Evolutionary conservation across 2,113 vertebrate species (phyloP).

Genomic region (Tichodroma muraria): DNA sequence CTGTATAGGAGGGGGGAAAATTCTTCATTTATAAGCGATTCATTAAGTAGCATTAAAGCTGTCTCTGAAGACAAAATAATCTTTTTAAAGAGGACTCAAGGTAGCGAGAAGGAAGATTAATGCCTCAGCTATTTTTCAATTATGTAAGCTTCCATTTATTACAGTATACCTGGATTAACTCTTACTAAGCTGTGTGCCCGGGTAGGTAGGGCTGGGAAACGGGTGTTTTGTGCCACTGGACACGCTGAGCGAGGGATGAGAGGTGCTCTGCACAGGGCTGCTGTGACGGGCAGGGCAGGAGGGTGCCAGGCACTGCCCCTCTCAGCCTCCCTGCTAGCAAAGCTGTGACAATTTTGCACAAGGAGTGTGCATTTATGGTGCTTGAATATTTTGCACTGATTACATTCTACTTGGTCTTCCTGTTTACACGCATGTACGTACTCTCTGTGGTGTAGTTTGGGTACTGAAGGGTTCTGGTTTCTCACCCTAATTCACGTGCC

Average conservation of each 20-base stretch:
- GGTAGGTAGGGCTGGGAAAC: neutral
- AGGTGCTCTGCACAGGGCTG: neutral
- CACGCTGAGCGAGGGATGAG: fast-evolving
- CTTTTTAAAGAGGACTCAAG: slow-evolving; percentile 53
- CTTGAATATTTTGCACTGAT: neutral
- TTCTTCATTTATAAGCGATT: slow-evolving; percentile 42
- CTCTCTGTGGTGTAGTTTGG: fast-evolving
- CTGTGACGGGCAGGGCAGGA: fast-evolving
- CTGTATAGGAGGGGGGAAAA: neutral
- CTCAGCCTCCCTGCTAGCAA: neutral
- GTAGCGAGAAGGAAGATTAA: slow-evolving; percentile 32
- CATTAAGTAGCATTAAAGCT: slow-evolving; percentile 61
- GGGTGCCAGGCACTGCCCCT: neutral
- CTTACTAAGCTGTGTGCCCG: neutral
- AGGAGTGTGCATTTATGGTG: neutral
- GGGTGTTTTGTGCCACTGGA: neutral
- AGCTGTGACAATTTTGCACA: neutral
- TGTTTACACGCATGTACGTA: fast-evolving
- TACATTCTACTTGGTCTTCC: neutral
- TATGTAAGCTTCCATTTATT: slow-evolving; percentile 20
- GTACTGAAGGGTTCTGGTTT: neutral
- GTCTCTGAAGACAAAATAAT: slow-evolving; percentile 61
- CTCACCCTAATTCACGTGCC: neutral
- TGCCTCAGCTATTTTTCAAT: slow-evolving; percentile 47
- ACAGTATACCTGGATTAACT: slow-evolving; percentile 14